Evolutionary conservation across 2,888 invertebrate genomes (phyloP), one percentile per base, ranked within the genome.

Genomic region (Busseola fusca): DNA sequence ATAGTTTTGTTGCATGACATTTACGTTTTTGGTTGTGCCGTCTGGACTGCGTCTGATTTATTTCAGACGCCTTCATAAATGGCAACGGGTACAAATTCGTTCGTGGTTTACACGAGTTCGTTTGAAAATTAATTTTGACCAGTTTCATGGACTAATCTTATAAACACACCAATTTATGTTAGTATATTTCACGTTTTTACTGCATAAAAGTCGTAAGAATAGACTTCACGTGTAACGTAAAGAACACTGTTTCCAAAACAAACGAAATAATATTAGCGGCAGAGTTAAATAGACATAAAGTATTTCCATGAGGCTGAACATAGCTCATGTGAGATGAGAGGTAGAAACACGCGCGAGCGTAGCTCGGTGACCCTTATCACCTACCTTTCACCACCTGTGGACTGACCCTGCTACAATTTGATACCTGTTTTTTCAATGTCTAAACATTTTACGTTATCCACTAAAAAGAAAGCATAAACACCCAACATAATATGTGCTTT

Each of bases 1-100:
- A 85, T 85, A 87, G 93, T 94, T 93, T 93, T 93, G 93, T 93
- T 93, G 89, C 86, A 90, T 93, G 94, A 94, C 94, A 94, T 94
- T 93, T 90, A 89, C 91, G 90, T 92, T 93, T 92, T 92, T 88
- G 89, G 87, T 87, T 89, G 87, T 88, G 87, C 83, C 88, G 93
- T 93, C 93, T 93, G 92, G 86, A 75, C 84, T 81, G 83, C 80
- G 88, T 87, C 91, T 90, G 90, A 91, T 91, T 92, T 93, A 93
- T 93, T 92, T 92, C 84, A 86, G 87, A 86, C 87, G 82, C 84
- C 83, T 77, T 80, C 83, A 83, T 82, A 84, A 84, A 81, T 76
- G 80, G 80, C 82, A 82, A 83, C 78, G 73, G 76, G 67, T 78
- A 80, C 75, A 83, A 79, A 80, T 81, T 75, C 64, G 79, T 72